Conservation (phyloP, 1,140 invertebrate genomes). For the Lucilia sericata region DNA sequence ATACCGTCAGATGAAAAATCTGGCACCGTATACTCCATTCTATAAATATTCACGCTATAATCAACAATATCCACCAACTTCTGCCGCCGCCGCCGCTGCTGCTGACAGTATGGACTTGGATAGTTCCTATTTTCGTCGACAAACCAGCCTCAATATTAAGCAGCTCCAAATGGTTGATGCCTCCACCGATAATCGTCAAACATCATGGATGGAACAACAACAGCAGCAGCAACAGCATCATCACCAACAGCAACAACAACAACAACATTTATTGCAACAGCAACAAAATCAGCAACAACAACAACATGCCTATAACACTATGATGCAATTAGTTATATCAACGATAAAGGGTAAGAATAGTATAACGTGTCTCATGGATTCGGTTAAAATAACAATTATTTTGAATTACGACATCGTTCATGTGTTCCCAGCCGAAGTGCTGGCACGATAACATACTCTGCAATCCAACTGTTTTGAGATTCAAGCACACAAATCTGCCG, state of each 20-base stretch:
- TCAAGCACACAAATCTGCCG: too few species aligned
- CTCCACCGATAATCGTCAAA: constrained; percentile 17
- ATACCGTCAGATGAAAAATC: constrained; percentile 88
- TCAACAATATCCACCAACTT: constrained; percentile 25
- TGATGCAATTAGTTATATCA: constrained; percentile 35
- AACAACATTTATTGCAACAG: neutral
- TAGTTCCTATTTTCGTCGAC: constrained; percentile 81
- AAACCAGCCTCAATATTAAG: constrained; percentile 78
- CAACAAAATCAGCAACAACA: neutral
- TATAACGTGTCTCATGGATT: too few species aligned
- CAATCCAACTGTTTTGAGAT: too few species aligned
- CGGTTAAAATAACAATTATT: too few species aligned
- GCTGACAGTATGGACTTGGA: constrained; percentile 71
- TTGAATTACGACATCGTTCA: too few species aligned
- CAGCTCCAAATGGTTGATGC: constrained; percentile 52
- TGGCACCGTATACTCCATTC: constrained; percentile 80
- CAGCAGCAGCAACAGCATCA: constrained; percentile 8
- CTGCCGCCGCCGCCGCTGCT: too few species aligned
- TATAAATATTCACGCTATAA: constrained; percentile 74
- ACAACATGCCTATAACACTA: constrained; percentile 1
- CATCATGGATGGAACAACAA: constrained; percentile 26
- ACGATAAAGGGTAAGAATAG: constrained; percentile 34
- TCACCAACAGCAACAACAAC: neutral
- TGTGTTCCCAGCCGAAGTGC: too few species aligned
- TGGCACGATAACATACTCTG: too few species aligned